A percentile compares a stretch with the other conserved stretches of the same genome.
phyloP scores from a whole-genome alignment of 2,113 vertebrate genomes.

The Neodontobutis hainanensis region DNA sequence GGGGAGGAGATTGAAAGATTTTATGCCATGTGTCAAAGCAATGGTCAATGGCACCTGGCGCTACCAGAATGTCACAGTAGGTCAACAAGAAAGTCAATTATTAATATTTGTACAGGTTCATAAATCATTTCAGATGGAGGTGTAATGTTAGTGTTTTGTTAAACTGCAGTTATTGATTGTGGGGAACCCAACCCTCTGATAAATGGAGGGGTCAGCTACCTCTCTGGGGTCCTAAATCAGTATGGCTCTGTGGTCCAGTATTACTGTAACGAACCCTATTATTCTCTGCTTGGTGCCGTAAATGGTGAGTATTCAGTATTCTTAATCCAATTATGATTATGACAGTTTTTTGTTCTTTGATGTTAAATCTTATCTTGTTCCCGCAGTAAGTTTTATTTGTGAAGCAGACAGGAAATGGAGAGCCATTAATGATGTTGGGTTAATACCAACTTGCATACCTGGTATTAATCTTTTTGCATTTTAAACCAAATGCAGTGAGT shows the following conservation, averaged over 20 bases:
- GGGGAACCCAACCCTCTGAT: slow-evolving; percentile 63
- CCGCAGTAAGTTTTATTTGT: slow-evolving; percentile 66
- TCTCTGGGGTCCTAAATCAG: slow-evolving; percentile 69
- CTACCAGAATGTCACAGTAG: slow-evolving; percentile 78
- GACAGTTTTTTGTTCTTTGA: too few relatives aligned
- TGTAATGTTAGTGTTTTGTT: neutral
- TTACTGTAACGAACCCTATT: slow-evolving; percentile 74
- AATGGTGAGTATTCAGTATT: slow-evolving; percentile 35
- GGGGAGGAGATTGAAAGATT: slow-evolving; percentile 66
- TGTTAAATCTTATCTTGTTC: neutral
- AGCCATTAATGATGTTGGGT: slow-evolving; percentile 22
- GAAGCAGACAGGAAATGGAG: slow-evolving; percentile 70
- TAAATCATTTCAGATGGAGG: too few relatives aligned
- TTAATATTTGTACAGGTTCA: too few relatives aligned
- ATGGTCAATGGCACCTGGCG: slow-evolving; percentile 71
- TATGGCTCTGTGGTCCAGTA: slow-evolving; percentile 74
- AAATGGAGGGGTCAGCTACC: slow-evolving; percentile 64
- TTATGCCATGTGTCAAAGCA: slow-evolving; percentile 68
- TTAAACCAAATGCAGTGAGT: neutral
- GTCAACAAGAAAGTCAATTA: slow-evolving; percentile 15
- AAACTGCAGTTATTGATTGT: slow-evolving; percentile 74
- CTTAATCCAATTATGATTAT: too few relatives aligned
- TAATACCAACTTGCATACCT: slow-evolving; percentile 64
- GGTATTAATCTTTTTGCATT: slow-evolving; percentile 48
- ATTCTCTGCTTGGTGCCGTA: slow-evolving; percentile 34